phyloP scores from a whole-genome alignment of 2,113 vertebrate genomes.

The Gopherus evgoodei region DNA sequence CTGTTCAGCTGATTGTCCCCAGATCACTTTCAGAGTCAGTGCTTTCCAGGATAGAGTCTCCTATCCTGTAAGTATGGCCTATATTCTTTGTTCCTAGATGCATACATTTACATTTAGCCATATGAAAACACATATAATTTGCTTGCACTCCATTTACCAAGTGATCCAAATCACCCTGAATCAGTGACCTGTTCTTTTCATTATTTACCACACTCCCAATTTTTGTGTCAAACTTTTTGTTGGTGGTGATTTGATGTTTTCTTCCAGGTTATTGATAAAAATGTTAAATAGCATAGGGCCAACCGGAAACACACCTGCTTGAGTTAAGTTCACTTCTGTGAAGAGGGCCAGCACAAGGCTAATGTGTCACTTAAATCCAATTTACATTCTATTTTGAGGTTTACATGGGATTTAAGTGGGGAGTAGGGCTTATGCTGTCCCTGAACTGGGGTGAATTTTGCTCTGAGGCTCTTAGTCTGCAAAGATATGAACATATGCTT shows the following conservation, averaged over 20 bases:
- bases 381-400: background rate
- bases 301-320: background rate
- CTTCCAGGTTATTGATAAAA: background rate
- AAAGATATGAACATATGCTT: background rate
- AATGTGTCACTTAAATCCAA: background rate
- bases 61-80: no score
- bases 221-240: background rate
- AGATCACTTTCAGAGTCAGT: no score
- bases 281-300: background rate
- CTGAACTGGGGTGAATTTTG: background rate
- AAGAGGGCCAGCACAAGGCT: background rate
- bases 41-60: no score
- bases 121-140: background rate
- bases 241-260: background rate
- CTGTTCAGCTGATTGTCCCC: no score
- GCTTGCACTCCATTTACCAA: background rate
- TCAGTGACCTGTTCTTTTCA: background rate
- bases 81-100: background rate
- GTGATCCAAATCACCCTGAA: background rate
- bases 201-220: background rate
- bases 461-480: background rate
- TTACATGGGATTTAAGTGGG: background rate
- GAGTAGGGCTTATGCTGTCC: background rate
- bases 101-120: background rate
- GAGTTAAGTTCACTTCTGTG: background rate